Base-by-base conservation (phyloP, 2,797 vertebrate genomes). In the Microchirus variegatus region DNA sequence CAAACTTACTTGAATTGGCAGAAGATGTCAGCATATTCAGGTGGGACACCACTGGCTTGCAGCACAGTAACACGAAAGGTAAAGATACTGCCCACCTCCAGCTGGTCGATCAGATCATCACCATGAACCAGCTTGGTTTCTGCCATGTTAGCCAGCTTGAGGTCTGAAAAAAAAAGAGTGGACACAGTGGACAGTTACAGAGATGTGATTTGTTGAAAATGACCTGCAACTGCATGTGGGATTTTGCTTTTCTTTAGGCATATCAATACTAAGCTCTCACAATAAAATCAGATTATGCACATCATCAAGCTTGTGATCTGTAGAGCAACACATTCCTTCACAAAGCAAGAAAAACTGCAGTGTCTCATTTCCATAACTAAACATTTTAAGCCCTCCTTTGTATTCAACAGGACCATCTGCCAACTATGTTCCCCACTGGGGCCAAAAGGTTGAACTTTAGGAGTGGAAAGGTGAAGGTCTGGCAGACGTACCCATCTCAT, bases 1-100 rank as follows among this genome's bases (percentile, higher is more conserved):
- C 38, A 38, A 42, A 92, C 97, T 96, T 92, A 99, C 98, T 99
- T 99, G 93, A 99, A 99, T 66, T 99, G 98, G 86, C 98, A 99
- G 89, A 99, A 99, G 84, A 99, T 98, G 59, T 99, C 98, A 0
- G 97, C 97, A 0, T 97, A 99, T 75, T 99, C 98, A 0, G 94
- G 95, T 1, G 92, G 95, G 89, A 99, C 89, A 42, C 96, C 94
- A 0, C 88, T 94, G 83, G 97, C 97, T 89, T 99, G 98, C 0
- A 99, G 91, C 73, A 99, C 97, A 0, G 98, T 99, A 60, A 99
- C 96, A 1, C 98, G 96, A 90, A 99, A 99, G 18, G 97, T 99
- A 49, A 99, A 99, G 77, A 97, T 93, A 4, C 93, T 97, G 53
- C 97, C 97, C 80, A 98, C 90, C 80, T 97, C 96, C 89, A 99